phyloP scores from a whole-genome alignment of 2,113 vertebrate genomes.

The Ceyx melanurus region DNA sequence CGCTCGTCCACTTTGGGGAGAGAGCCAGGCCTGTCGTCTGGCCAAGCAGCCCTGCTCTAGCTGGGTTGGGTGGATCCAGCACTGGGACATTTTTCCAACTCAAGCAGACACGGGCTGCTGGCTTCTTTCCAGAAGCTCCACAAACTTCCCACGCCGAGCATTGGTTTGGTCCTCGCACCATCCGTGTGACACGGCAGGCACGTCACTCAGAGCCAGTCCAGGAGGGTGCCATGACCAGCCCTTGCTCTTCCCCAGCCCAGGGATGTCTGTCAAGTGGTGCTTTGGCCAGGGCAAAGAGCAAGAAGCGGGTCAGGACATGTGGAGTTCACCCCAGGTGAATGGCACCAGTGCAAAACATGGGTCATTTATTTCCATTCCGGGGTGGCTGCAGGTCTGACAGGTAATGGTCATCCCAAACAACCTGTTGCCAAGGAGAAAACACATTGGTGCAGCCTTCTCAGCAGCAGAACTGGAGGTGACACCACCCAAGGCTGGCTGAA shows the following conservation, averaged over 20 bases:
- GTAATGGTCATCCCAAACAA: background rate
- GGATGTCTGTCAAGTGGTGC: fast-evolving
- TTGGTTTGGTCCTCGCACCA: fast-evolving
- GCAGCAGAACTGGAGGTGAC: background rate
- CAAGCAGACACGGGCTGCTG: background rate
- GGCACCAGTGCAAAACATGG: background rate
- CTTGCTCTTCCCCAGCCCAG: background rate
- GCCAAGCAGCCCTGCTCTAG: slow-evolving; percentile 44
- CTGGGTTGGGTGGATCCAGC: slow-evolving; percentile 13
- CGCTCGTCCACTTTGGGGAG: slow-evolving; percentile 43
- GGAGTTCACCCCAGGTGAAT: background rate
- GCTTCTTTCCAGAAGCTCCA: background rate
- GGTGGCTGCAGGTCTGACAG: background rate
- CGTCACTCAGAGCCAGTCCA: background rate
- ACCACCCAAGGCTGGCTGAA: background rate
- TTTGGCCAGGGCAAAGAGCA: background rate
- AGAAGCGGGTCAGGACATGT: fast-evolving
- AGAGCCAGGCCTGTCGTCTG: slow-evolving; percentile 66
- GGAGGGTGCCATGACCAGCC: background rate
- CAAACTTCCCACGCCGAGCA: background rate
- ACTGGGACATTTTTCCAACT: slow-evolving; percentile 9
- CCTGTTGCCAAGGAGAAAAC: background rate
- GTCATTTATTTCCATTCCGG: background rate
- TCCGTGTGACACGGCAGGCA: fast-evolving
- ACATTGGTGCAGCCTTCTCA: background rate